These are phyloP conservation scores for Lampris megalopsis DNA, from an alignment of 2,113 vertebrate genomes.

Conservation along the genomic window DNA sequence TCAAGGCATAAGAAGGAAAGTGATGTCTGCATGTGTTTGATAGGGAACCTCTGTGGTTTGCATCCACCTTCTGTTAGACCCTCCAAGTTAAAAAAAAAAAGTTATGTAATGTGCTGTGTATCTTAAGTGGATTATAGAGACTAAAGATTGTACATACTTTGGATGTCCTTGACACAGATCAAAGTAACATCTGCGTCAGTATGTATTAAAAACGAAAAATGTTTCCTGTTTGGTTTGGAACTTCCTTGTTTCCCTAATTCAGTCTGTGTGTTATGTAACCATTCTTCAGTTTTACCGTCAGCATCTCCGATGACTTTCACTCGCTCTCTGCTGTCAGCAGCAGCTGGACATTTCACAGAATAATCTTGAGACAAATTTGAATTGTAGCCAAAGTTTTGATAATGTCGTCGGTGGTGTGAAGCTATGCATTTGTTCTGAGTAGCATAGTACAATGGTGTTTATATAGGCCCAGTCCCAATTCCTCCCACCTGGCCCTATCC, in stretches of 20 bases:
- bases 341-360: not conserved
- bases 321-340: not conserved
- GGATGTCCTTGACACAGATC: conserved; percentile 14
- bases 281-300: conserved; percentile 17
- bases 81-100: not conserved
- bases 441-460: too few relatives aligned
- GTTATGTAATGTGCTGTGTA: not conserved
- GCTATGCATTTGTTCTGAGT: too few relatives aligned
- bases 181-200: conserved; percentile 16
- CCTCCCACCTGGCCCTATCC: too few relatives aligned
- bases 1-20: not conserved
- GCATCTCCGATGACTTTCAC: conserved; percentile 4
- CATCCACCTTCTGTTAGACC: not conserved
- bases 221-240: conserved; percentile 52
- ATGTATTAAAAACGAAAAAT: conserved; percentile 18
- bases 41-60: not conserved
- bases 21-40: not conserved
- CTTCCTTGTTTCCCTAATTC: conserved; percentile 40
- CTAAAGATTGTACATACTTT: not conserved
- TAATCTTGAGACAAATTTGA: not conserved
- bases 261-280: conserved; percentile 34
- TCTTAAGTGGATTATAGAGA: not conserved
- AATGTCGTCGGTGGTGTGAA: not conserved
- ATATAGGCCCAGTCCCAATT: too few relatives aligned
- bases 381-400: not conserved